Conservation (phyloP, 2,888 invertebrate genomes). For the Hyposoter dolosus region DNA sequence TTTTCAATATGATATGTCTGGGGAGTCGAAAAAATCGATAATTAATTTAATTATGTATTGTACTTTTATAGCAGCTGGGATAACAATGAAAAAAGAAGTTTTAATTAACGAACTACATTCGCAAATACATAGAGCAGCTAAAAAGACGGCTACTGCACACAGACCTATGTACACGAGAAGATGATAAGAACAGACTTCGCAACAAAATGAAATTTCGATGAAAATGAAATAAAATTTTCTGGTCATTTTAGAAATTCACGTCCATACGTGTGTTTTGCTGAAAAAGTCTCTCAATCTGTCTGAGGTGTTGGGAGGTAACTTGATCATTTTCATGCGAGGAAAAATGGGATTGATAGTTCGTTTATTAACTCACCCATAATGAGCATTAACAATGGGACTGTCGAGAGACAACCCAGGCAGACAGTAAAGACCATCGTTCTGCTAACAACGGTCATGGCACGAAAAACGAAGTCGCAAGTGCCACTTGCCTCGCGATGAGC, state of each 20-base stretch:
- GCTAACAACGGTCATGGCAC: conserved; percentile 90
- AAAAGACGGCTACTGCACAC: neutral
- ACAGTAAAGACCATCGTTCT: conserved; percentile 91
- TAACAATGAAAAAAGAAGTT: neutral
- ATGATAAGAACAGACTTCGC: neutral
- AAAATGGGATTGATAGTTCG: neutral
- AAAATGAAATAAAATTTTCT: neutral
- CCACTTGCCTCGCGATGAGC: conserved; percentile 92
- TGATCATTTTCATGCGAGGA: no score
- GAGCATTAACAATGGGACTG: conserved; percentile 91
- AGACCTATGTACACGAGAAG: neutral
- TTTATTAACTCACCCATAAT: conserved; percentile 89
- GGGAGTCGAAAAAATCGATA: no score
- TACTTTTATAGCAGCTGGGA: neutral
- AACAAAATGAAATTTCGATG: neutral
- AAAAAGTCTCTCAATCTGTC: no score
- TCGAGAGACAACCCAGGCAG: conserved; percentile 88
- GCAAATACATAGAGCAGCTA: neutral
- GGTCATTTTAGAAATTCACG: no score
- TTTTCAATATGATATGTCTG: no score
- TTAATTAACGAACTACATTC: neutral
- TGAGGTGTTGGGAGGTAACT: no score
- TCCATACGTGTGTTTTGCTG: no score
- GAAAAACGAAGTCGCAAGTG: conserved; percentile 90
- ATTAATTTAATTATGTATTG: neutral